A percentile compares a stretch with the other conserved stretches of the same genome.
These are phyloP conservation scores for Megaceryle alcyon DNA, from an alignment of 2,797 vertebrate genomes.

Conservation along the genomic window DNA sequence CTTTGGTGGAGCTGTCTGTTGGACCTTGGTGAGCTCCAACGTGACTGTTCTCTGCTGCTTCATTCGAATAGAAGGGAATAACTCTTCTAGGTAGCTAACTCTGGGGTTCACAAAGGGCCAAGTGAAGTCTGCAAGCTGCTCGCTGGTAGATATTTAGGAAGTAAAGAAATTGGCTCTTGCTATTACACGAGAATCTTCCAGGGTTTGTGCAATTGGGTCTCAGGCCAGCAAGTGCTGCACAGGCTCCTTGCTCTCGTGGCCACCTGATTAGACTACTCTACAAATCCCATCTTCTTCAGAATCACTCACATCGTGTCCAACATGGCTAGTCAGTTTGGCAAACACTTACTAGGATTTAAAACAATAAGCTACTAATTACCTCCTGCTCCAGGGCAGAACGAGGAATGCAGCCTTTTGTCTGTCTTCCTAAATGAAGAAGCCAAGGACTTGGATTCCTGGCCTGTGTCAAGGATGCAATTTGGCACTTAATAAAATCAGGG, in stretches of 20 bases:
- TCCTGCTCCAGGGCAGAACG: neutral
- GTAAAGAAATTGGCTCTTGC: neutral
- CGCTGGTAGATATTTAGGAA: neutral
- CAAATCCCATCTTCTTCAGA: neutral
- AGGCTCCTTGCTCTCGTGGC: neutral
- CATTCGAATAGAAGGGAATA: neutral
- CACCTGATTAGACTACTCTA: neutral
- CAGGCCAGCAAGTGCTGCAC: fast-evolving
- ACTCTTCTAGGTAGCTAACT: neutral
- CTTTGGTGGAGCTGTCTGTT: neutral
- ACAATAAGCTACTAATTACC: neutral
- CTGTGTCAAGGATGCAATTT: too few species aligned
- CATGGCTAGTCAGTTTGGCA: neutral
- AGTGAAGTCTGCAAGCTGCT: neutral
- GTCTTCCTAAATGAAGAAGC: neutral
- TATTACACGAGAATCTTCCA: neutral
- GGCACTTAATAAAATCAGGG: too few species aligned
- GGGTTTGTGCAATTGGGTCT: neutral
- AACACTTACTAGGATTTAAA: neutral
- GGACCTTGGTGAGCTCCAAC: neutral
- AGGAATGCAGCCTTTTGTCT: neutral
- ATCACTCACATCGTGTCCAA: neutral
- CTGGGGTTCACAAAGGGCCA: neutral
- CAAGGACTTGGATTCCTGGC: neutral
- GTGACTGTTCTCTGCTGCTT: neutral